A percentile compares a stretch with the other conserved stretches of the same genome.
Evolutionary conservation across 2,113 vertebrate genomes (phyloP).

Genomic region (Tachuris rubrigastra): DNA sequence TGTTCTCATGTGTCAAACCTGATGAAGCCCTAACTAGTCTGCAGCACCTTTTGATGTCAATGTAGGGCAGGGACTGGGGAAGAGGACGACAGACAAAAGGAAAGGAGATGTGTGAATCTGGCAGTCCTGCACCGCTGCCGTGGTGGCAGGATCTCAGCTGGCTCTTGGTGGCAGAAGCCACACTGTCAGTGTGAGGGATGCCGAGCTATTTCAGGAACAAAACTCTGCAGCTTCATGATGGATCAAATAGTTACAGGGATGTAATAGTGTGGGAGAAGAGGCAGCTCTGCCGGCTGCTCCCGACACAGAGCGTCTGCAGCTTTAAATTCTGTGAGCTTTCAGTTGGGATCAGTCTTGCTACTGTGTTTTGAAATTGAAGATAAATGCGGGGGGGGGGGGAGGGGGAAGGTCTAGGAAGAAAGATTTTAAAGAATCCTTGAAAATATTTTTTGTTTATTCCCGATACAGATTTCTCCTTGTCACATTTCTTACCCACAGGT

Average conservation of each 20-base stretch:
- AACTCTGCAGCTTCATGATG: not conserved
- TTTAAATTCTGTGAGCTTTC: not conserved
- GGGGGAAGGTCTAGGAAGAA: not conserved
- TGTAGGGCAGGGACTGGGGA: not conserved
- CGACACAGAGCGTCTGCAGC: accelerated
- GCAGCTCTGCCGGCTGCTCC: not conserved
- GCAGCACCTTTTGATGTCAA: not conserved
- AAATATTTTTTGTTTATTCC: not conserved
- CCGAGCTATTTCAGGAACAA: not conserved
- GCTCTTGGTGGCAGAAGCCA: not conserved
- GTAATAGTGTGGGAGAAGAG: not conserved
- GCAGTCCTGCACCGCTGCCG: accelerated
- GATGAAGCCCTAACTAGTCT: not conserved
- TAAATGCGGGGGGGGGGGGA: not conserved
- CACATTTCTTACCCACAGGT: not conserved
- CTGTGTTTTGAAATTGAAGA: not conserved
- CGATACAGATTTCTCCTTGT: not conserved
- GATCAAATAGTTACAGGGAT: not conserved
- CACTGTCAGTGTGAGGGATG: not conserved
- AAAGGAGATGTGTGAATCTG: accelerated
- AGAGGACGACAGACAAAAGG: not conserved
- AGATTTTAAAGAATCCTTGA: not conserved
- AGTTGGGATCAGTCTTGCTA: not conserved
- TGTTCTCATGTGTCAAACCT: not conserved
- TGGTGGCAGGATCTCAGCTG: not conserved